A percentile compares a stretch with the other conserved stretches of the same genome.
phyloP scores from a whole-genome alignment of 1,140 invertebrate genomes.

The Ceratosolen solmsi region DNA sequence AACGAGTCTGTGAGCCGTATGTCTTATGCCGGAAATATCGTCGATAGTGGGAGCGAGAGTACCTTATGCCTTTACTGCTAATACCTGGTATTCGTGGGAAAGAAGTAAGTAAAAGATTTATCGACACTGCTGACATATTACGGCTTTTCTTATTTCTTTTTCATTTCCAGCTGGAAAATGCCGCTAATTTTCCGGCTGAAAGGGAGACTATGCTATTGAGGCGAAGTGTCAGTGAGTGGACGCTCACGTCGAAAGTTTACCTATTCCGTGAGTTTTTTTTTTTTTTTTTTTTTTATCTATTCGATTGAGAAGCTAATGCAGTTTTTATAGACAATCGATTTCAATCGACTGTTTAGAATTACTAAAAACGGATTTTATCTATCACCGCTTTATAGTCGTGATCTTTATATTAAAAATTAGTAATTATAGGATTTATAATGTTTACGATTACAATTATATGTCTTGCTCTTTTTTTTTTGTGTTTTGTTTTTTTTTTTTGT shows the following conservation, averaged over 20 bases:
- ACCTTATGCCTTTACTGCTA: slow-evolving; percentile 31
- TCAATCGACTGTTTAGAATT: too few species aligned
- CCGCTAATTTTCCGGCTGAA: background rate
- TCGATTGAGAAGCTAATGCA: background rate
- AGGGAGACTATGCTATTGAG: background rate
- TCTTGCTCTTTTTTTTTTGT: too few species aligned
- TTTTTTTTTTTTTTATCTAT: too few species aligned
- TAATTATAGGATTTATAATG: too few species aligned
- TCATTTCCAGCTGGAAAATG: background rate
- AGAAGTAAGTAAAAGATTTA: background rate
- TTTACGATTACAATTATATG: too few species aligned
- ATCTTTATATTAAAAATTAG: too few species aligned
- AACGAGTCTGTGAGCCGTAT: slow-evolving; percentile 16
- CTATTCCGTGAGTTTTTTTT: background rate
- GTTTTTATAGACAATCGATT: background rate
- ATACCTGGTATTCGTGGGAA: background rate
- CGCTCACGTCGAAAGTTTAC: background rate
- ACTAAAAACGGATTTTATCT: too few species aligned
- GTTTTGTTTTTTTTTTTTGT: too few species aligned
- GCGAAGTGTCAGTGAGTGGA: background rate
- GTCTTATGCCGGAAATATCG: slow-evolving; percentile 47
- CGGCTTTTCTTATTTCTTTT: background rate
- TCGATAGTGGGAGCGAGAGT: slow-evolving; percentile 31
- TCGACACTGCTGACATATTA: slow-evolving; percentile 51
- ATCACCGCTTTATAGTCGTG: too few species aligned